Evolutionary conservation across 2,797 vertebrate genomes (phyloP).

Genomic region (Mastacembelus armatus): DNA sequence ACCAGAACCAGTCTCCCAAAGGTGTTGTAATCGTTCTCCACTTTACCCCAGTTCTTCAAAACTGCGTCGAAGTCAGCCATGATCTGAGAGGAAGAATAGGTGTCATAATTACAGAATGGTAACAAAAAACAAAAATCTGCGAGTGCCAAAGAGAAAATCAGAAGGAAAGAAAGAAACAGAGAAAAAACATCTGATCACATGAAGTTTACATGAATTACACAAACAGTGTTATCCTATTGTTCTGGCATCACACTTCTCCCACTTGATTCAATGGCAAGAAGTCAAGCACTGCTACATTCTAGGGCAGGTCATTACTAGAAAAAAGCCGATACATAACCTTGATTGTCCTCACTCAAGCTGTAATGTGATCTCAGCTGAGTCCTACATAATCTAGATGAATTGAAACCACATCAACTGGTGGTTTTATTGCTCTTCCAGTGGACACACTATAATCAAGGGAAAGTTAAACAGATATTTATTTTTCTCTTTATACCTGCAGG

Average conservation of each 20-base stretch:
- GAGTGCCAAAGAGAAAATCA: background rate
- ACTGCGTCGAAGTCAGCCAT: constrained; percentile 81
- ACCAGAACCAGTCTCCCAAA: constrained; percentile 74
- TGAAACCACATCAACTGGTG: constrained; percentile 7
- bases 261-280: constrained; percentile 21
- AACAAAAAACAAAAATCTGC: background rate
- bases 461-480: background rate
- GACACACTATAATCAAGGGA: background rate
- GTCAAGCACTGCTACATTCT: constrained; percentile 24
- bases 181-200: background rate
- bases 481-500: no score
- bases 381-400: constrained; percentile 20
- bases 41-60: constrained; percentile 76
- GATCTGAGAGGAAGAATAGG: constrained; percentile 43
- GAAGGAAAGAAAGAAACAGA: background rate
- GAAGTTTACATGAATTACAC: background rate
- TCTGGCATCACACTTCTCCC: background rate
- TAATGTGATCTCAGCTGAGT: background rate
- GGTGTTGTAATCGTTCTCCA: constrained; percentile 75
- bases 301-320: background rate
- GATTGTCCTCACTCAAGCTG: constrained; percentile 18
- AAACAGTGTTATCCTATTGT: constrained; percentile 13
- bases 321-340: constrained; percentile 16
- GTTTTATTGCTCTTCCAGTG: background rate
- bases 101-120: background rate